These are phyloP conservation scores for Synergus japonicus DNA, from an alignment of 2,888 invertebrate genomes.

Conservation along the genomic window DNA sequence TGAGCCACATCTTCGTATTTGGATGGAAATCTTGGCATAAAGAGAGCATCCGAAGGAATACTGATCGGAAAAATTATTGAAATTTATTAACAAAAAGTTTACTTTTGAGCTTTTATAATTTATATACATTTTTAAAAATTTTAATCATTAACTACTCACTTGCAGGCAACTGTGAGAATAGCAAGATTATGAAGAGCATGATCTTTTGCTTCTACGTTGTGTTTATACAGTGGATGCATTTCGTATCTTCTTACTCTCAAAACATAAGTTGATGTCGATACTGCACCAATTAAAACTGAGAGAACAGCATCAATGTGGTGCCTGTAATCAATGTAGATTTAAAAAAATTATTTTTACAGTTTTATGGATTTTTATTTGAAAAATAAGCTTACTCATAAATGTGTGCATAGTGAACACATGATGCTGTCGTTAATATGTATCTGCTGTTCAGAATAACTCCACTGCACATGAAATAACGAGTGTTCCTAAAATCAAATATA, in stretches of 20 bases:
- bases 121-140: not conserved
- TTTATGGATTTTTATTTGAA: not conserved
- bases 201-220: slow-evolving; percentile 53
- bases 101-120: too few relatives aligned
- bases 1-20: slow-evolving; percentile 59
- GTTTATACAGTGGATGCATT: slow-evolving; percentile 59
- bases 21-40: slow-evolving; percentile 57
- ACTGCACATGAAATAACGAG: slow-evolving; percentile 64
- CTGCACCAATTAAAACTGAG: slow-evolving; percentile 57
- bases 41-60: slow-evolving; percentile 47
- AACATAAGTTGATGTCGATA: slow-evolving; percentile 53
- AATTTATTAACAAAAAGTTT: too few relatives aligned
- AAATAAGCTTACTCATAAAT: slow-evolving; percentile 58
- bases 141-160: slow-evolving; percentile 49
- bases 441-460: slow-evolving; percentile 57
- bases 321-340: slow-evolving; percentile 44
- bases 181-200: slow-evolving; percentile 58
- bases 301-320: slow-evolving; percentile 56
- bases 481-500: slow-evolving; percentile 49
- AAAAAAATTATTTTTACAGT: not conserved
- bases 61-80: slow-evolving; percentile 40
- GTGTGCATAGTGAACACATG: slow-evolving; percentile 60
- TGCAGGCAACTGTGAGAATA: slow-evolving; percentile 59
- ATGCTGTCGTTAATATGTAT: slow-evolving; percentile 60
- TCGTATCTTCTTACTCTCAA: slow-evolving; percentile 58